A percentile compares a stretch with the other conserved stretches of the same genome.
These are phyloP conservation scores for Sakesphorus luctuosus DNA, from an alignment of 2,113 vertebrate species.

Conservation along the genomic window DNA sequence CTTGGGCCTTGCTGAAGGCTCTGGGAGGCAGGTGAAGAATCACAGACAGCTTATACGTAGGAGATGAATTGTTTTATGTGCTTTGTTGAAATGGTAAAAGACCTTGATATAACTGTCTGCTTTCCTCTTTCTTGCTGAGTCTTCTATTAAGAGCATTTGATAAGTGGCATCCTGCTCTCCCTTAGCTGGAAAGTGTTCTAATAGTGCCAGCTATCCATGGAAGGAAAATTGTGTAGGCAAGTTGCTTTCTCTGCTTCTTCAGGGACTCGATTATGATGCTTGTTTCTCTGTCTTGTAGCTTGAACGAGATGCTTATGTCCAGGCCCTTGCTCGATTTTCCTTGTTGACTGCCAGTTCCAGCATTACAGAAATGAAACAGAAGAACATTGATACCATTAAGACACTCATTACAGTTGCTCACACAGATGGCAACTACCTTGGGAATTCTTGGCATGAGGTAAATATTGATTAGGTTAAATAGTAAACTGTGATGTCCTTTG, in stretches of 20 bases:
- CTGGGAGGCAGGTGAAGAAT: background rate
- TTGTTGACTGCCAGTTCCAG: constrained; percentile 96
- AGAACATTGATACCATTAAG: constrained; percentile 98
- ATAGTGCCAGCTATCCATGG: background rate
- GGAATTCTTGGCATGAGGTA: constrained; percentile 98
- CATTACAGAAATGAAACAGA: constrained; percentile 99
- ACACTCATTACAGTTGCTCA: constrained; percentile 97
- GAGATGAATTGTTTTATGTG: background rate
- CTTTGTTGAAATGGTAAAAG: background rate
- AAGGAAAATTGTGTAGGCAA: background rate
- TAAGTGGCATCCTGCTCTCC: background rate
- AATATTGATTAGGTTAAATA: background rate
- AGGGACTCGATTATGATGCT: background rate
- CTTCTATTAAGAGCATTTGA: background rate
- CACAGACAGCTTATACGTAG: background rate
- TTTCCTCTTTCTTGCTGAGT: background rate
- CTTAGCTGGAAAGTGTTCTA: background rate
- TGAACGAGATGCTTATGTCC: constrained; percentile 95
- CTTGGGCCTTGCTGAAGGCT: background rate
- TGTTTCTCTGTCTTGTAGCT: constrained; percentile 76
- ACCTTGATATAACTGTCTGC: background rate
- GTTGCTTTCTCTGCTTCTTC: background rate
- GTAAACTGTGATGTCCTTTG: background rate
- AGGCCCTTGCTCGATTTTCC: constrained; percentile 94
- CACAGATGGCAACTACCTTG: constrained; percentile 96